Base-by-base conservation (phyloP, 2,797 vertebrate species). In the Protosalanx chinensis region DNA sequence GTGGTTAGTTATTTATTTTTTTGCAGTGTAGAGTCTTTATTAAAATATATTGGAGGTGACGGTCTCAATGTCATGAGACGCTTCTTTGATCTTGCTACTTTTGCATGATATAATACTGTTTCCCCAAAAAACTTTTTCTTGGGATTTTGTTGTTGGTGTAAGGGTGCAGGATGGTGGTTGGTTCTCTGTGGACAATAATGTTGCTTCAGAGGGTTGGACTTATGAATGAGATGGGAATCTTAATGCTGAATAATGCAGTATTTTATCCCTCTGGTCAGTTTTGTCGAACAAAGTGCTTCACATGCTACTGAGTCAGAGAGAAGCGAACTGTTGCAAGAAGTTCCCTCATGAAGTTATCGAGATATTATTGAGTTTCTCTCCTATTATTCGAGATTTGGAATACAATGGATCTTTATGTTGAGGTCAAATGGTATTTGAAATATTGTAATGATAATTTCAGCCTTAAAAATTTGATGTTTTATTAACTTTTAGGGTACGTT, bases 271-370 rank as follows among this genome's bases (percentile, higher is more conserved):
- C 51, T 79, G 81, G 80, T 85, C 75, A 87, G 90, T 90, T 89
- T 90, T 91, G 89, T 90, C 91, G 88, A 89, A 87, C 88, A 73
- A 82, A 82, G 86, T 85, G 81, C 23, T 80, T 82, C 77, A 75
- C 41, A 70, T 70, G 70, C 70, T 80, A 76, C 68, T 32, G 51
- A 75, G 63, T 35, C 64, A 23, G 32, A 18, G 71, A 63, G 75
- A 78, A 82, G 82, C 33, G 27, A 72, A 60, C 73, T 79, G 70
- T 71, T 64, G 67, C 64, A 74, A 77, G 64, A 73, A 76, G 78
- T 82, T 85, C 83, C 83, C 71, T 81, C 72, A 56, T 67, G 76
- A 91, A 91, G 87, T 91, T 78, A 87, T 85, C 90, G 79, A 62
- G 61, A 64, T 64, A 18, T 18, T 63, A 18, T 64, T 20, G 58